These are phyloP conservation scores for Helicoverpa armigera DNA, from an alignment of 1,140 invertebrate species.

Conservation along the genomic window DNA sequence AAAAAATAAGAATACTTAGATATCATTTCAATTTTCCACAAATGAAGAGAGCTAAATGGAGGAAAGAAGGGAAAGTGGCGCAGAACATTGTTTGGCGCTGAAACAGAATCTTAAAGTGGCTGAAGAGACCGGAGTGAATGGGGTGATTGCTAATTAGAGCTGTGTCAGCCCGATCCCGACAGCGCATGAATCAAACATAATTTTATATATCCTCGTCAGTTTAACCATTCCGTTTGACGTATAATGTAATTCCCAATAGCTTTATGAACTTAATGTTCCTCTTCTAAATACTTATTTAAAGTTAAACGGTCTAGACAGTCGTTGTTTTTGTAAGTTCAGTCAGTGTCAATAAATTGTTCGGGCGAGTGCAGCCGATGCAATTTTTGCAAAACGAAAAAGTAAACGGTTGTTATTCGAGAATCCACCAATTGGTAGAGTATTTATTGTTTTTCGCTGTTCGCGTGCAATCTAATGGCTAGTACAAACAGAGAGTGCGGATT, in stretches of 20 bases:
- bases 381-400: constrained; percentile 58
- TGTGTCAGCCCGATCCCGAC: background rate
- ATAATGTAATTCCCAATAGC: constrained; percentile 10
- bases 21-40: background rate
- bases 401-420: constrained; percentile 54
- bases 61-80: constrained; percentile 9
- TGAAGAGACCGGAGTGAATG: constrained; percentile 28
- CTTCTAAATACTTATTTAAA: constrained; percentile 43
- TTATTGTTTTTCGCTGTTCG: constrained; percentile 47
- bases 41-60: constrained; percentile 14
- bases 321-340: constrained; percentile 41
- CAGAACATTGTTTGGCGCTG: constrained; percentile 37
- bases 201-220: constrained; percentile 31
- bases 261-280: constrained; percentile 5
- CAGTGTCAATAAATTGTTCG: constrained; percentile 49
- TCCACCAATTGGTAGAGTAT: constrained; percentile 48
- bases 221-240: constrained; percentile 22
- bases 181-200: constrained; percentile 23
- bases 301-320: constrained; percentile 34
- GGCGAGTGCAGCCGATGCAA: constrained; percentile 52
- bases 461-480: background rate
- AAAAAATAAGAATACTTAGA: background rate
- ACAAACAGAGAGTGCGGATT: constrained; percentile 11
- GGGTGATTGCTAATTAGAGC: constrained; percentile 40
- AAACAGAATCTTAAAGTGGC: constrained; percentile 40